Percentiles rank a stretch among this genome's conserved stretches.
These are phyloP conservation scores for Euborellia annulipes DNA, from an alignment of 1,140 invertebrate genomes.

Conservation along the genomic window DNA sequence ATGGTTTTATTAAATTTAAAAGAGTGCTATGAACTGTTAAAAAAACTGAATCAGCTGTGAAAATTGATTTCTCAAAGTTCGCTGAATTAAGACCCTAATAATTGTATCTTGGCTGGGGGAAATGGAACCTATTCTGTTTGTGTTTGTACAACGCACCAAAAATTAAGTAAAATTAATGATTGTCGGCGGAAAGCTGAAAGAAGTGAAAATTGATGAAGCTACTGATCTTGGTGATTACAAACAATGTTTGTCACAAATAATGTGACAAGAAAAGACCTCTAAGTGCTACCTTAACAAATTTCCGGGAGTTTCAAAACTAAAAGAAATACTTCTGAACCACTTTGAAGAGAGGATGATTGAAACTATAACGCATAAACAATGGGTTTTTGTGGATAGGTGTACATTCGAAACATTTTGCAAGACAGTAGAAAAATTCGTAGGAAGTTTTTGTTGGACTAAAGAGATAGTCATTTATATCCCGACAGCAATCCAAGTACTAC, in stretches of 20 bases:
- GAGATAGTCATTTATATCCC: not conserved
- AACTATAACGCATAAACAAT: conserved; percentile 16
- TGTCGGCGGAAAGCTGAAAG: conserved; percentile 2
- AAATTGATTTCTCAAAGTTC: too few species aligned
- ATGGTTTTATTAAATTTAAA: too few species aligned
- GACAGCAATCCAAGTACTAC: not conserved
- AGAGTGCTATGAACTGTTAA: too few species aligned
- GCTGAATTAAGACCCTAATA: too few species aligned
- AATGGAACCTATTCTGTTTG: conserved; percentile 18
- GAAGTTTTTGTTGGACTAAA: conserved; percentile 7
- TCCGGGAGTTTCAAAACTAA: conserved; percentile 10
- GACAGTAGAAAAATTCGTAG: conserved; percentile 14
- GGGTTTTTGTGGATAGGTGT: conserved; percentile 16
- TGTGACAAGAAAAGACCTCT: conserved; percentile 9
- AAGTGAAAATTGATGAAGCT: conserved; percentile 3
- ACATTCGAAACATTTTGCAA: conserved; percentile 14
- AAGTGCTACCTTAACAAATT: conserved; percentile 10
- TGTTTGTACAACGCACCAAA: too few species aligned
- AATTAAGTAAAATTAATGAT: conserved; percentile 18
- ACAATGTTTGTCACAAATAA: conserved; percentile 11
- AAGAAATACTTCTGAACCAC: conserved; percentile 2
- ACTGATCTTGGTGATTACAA: conserved; percentile 8
- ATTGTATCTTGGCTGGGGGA: conserved; percentile 16
- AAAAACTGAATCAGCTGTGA: too few species aligned
- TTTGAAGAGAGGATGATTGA: conserved; percentile 16